Evolutionary conservation across 2,888 invertebrate genomes (phyloP).

Genomic region (Dolichopus griseipennis): DNA sequence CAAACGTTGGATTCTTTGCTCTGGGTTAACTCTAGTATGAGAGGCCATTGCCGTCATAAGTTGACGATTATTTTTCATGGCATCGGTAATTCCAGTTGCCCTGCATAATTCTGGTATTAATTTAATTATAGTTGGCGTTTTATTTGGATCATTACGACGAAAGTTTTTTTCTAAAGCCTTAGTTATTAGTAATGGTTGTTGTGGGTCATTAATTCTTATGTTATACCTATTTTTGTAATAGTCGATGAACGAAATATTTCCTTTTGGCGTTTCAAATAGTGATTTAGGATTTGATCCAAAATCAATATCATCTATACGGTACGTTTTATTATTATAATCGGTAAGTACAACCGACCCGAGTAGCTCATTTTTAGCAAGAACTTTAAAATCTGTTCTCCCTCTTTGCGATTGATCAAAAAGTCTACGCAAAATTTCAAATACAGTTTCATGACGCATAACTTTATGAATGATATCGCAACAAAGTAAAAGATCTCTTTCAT

Average conservation of each 20-base stretch:
- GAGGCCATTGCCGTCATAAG: slow-evolving; percentile 60
- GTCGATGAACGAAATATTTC: slow-evolving; percentile 50
- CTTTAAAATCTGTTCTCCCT: slow-evolving; percentile 35
- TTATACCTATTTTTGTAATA: slow-evolving; percentile 65
- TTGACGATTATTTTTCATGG: slow-evolving; percentile 54
- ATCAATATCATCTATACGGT: slow-evolving; percentile 63
- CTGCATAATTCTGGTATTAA: slow-evolving; percentile 78
- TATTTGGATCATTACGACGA: slow-evolving; percentile 33
- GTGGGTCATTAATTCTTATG: slow-evolving; percentile 50
- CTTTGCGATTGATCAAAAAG: slow-evolving; percentile 46
- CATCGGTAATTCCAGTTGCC: slow-evolving; percentile 69
- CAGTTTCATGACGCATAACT: slow-evolving; percentile 68
- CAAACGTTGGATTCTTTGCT: slow-evolving; percentile 56
- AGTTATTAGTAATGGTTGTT: slow-evolving; percentile 74
- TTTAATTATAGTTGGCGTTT: slow-evolving; percentile 56
- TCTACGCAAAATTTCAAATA: slow-evolving; percentile 54
- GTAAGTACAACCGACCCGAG: slow-evolving; percentile 58
- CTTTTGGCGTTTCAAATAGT: slow-evolving; percentile 53
- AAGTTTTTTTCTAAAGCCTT: slow-evolving; percentile 60
- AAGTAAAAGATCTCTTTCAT: slow-evolving; percentile 66
- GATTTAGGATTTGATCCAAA: slow-evolving; percentile 51
- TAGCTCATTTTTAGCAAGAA: slow-evolving; percentile 43
- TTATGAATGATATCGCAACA: slow-evolving; percentile 75
- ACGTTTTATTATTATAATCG: slow-evolving; percentile 59
- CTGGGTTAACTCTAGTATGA: slow-evolving; percentile 67